Evolutionary conservation across 2,888 invertebrate species (phyloP), one percentile per base, ranked within the genome.

Genomic region (Lacanobia oleracea): DNA sequence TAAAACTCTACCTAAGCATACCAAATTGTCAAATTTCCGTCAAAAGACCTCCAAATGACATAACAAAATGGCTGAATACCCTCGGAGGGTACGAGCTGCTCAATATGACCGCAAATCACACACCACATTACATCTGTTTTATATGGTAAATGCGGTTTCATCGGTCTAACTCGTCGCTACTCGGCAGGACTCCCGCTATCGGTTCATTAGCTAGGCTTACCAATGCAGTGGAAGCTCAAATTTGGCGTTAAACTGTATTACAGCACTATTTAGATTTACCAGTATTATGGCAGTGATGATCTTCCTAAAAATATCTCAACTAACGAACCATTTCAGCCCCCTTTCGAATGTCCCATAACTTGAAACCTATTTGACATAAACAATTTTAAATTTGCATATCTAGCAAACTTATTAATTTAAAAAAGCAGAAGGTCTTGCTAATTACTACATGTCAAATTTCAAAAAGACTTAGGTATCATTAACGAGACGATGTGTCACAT

Each of bases 31-130:
- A 43, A 33, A 50, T 48, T 50, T 27, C 9, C n/a, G 10, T 21
- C n/a, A 27, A 75, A 43, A 45, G n/a, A n/a, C 12, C 18, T 21
- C 18, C 10, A 62, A 45, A 53, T 65, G 8, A 27, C 4, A 21
- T 40, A 27, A 54, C 9, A 53, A 48, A 57, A 48, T 40, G 3
- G 57, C 53, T 60, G 53, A 73, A 76, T 37, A 54, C 23, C 23
- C n/a, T 8, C 16, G 8, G 18, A 60, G 27, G 9, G 33, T 21
- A 23, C 60, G n/a, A 43, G 4, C 23, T 63, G 37, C 54, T 51
- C 50, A 57, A 64, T 37, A 23, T 53, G 48, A 79, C 83, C 67
- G 75, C 79, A 79, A 79, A 82, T 79, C 79, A 68, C 53, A 82
- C 48, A 66, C 65, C 57, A 48, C 73, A 72, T 79, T 61, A 62